These are phyloP conservation scores for Hozukius guyotensis DNA, from an alignment of 2,797 vertebrate species.

Conservation along the genomic window DNA sequence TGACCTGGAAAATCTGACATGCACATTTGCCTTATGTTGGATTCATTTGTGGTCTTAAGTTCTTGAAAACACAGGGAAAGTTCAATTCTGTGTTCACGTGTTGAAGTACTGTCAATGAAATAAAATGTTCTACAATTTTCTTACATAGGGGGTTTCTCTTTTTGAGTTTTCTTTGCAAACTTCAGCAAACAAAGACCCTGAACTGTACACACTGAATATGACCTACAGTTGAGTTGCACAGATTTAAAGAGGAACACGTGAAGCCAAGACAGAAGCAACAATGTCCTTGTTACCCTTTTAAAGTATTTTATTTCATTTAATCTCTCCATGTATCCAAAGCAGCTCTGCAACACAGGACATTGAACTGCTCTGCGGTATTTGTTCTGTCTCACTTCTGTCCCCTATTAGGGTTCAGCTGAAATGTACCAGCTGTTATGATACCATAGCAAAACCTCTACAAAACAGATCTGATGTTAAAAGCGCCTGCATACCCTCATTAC, in stretches of 20 bases:
- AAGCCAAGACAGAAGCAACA: background rate
- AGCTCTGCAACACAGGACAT: background rate
- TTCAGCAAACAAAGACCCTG: background rate
- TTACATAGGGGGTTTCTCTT: slow-evolving; percentile 8
- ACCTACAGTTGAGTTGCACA: background rate
- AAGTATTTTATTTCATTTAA: too few relatives aligned
- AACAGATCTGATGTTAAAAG: too few relatives aligned
- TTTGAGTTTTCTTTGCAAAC: slow-evolving; percentile 7
- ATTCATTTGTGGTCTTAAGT: slow-evolving; percentile 72
- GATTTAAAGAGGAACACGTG: background rate
- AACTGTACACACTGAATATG: background rate
- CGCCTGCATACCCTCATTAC: too few relatives aligned
- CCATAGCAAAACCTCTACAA: background rate
- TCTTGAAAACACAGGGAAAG: slow-evolving; percentile 60
- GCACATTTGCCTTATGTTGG: slow-evolving; percentile 75
- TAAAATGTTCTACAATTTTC: slow-evolving; percentile 77
- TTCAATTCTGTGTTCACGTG: slow-evolving; percentile 64
- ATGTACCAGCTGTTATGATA: background rate
- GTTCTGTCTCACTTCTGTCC: background rate
- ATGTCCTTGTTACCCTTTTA: background rate
- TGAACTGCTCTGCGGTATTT: background rate
- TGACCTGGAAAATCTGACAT: slow-evolving; percentile 50
- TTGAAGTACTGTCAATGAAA: slow-evolving; percentile 72
- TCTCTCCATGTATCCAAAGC: background rate
- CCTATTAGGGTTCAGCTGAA: background rate